Evolutionary conservation across 1,140 invertebrate species (phyloP).

Genomic region (Hesperophylax magnus): DNA sequence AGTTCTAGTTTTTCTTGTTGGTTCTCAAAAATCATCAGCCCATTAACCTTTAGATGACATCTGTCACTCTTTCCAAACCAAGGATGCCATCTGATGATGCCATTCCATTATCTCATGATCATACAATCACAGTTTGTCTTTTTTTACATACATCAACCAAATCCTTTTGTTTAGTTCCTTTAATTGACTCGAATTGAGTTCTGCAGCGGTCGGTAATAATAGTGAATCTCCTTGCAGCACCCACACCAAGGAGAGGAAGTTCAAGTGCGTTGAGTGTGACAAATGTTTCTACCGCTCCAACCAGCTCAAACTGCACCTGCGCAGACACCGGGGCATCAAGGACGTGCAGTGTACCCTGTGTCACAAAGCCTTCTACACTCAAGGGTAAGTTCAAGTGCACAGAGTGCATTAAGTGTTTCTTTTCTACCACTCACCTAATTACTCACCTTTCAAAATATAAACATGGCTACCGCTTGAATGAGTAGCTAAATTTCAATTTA

Average conservation of each 20-base stretch:
- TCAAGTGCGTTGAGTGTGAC: constrained; percentile 46
- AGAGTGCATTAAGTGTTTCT: no score
- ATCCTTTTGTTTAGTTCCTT: no score
- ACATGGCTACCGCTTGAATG: no score
- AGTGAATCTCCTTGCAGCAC: not conserved
- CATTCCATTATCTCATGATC: not conserved
- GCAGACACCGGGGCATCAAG: constrained; percentile 43
- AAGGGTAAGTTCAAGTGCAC: not conserved
- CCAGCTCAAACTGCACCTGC: constrained; percentile 35
- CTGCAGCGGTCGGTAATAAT: not conserved
- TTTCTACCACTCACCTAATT: no score
- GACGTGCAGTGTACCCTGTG: constrained; percentile 37
- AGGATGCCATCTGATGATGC: not conserved
- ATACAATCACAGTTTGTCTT: not conserved
- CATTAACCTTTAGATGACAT: no score
- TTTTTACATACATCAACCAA: not conserved
- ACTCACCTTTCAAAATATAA: no score
- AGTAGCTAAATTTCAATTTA: no score
- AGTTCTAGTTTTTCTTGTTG: no score
- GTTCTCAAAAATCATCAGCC: no score
- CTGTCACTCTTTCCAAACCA: not conserved
- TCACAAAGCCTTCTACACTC: constrained; percentile 29
- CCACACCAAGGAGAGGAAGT: constrained; percentile 51
- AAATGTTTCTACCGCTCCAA: constrained; percentile 32
- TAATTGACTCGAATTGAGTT: not conserved